Base-by-base conservation (phyloP, 1,140 invertebrate species). In the Drosophila carrolli region DNA sequence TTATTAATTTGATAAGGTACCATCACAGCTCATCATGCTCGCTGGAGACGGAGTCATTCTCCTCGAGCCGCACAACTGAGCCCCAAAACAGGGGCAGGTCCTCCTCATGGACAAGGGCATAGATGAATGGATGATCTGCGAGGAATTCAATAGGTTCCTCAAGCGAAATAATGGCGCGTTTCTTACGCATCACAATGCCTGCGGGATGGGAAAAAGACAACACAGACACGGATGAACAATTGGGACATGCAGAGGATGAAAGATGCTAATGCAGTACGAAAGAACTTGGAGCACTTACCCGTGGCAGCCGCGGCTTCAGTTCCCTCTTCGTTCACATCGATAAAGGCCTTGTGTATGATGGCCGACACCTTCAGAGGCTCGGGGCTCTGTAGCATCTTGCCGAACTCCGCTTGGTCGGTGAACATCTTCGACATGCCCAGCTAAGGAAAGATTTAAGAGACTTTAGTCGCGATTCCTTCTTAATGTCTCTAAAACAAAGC, bases 351-450 rank as follows among this genome's bases (percentile, higher is more conserved):
- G 72, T 95, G 94, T 14, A 94, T 67, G 4, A 94, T 93, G 7
- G 93, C 86, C 1, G 93, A 93, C 9, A 95, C 94, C 63, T 85
- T 90, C 7, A 96, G 53, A 4, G 83, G 75, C 75, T 93, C 91
- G 11, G 89, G 59, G 1, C 93, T 81, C 11, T 94, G 79, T 10
- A 94, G 91, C 60, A 96, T 94, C 9, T 93, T 93, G 75, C 93
- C 93, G 46, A 96, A 95, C 78, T 96, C 93, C 2, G 95, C 95
- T 8, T 40, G 9, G 8, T 92, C 61, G 14, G 81, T 73, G 82
- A 96, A 96, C 75, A 96, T 93, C 10, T 86, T 86, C 2, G 67
- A 78, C 61, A 96, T 93, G 19, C 94, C 94, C 58, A 96, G 48
- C 93, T 95, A 53, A 32, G 29, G 19, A 13, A 29, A 6, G 43